Evolutionary conservation across 2,888 invertebrate genomes (phyloP), one percentile per base, ranked within the genome.

Genomic region (Gordius sp.): DNA sequence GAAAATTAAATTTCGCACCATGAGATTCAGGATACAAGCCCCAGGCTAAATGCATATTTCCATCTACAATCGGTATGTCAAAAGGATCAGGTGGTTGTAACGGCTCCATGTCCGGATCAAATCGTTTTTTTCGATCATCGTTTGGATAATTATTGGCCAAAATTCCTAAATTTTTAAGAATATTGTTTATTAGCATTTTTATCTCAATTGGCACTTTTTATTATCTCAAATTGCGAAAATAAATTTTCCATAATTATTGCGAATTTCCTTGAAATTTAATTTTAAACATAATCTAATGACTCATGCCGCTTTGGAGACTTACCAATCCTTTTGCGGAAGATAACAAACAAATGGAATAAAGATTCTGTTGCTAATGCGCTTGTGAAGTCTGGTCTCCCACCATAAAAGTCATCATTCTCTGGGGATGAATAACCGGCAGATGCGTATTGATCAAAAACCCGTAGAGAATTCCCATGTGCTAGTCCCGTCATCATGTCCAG

Each of bases 61-160:
- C 47, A 20, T 47, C 47, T 20, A 20, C 20, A n/a, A 47, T n/a
- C 4, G 47, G 47, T 18, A 47, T 47, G 20, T 47, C 47, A 47
- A 47, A 47, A n/a, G 47, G 47, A 20, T 47, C 47, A 23, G 47
- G n/a, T 20, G n/a, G 47, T n/a, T n/a, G n/a, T n/a, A n/a, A n/a
- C n/a, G n/a, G n/a, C n/a, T n/a, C n/a, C n/a, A n/a, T n/a, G n/a
- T n/a, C n/a, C n/a, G n/a, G n/a, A n/a, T n/a, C n/a, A n/a, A n/a
- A n/a, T n/a, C n/a, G n/a, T n/a, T n/a, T n/a, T n/a, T n/a, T n/a
- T n/a, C n/a, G n/a, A n/a, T n/a, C n/a, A n/a, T n/a, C n/a, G n/a
- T n/a, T n/a, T n/a, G n/a, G n/a, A n/a, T n/a, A n/a, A n/a, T n/a
- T n/a, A n/a, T n/a, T n/a, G n/a, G n/a, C n/a, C n/a, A n/a, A n/a